These are phyloP conservation scores for Caenorhabditis becei DNA, from an alignment of 2,888 invertebrate genomes.

Conservation along the genomic window DNA sequence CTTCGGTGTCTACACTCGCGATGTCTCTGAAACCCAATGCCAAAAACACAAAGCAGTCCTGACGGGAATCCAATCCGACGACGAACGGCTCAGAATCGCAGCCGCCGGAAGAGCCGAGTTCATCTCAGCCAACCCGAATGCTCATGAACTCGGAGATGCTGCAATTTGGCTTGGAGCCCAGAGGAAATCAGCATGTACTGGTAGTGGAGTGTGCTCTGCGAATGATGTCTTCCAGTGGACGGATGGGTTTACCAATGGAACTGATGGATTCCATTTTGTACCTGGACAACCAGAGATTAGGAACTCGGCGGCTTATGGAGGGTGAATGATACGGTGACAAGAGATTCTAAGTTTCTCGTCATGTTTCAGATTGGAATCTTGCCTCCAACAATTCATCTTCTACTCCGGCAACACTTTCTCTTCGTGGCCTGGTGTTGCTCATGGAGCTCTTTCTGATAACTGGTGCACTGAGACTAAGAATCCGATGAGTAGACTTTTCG, in stretches of 20 bases:
- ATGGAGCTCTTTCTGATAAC: neutral
- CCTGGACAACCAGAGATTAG: neutral
- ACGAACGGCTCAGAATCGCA: constrained; percentile 22
- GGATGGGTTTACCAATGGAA: constrained; percentile 19
- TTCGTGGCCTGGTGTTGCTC: neutral
- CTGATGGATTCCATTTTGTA: neutral
- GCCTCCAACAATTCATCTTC: constrained; percentile 4
- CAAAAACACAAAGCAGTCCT: neutral
- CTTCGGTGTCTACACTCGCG: neutral
- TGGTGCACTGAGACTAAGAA: neutral
- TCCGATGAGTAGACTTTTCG: neutral
- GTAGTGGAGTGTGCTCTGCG: neutral
- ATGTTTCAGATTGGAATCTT: neutral
- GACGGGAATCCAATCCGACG: constrained; percentile 3
- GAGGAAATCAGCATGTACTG: neutral
- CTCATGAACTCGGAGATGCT: neutral
- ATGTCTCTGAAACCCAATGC: neutral
- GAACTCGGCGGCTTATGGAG: neutral
- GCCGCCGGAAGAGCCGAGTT: constrained; percentile 2
- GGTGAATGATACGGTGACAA: neutral
- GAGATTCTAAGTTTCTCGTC: neutral
- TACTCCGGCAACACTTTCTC: neutral
- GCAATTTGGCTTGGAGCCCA: constrained; percentile 17
- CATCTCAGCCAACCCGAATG: neutral
- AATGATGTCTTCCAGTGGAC: constrained; percentile 27